A percentile compares a stretch with the other conserved stretches of the same genome.
Evolutionary conservation across 2,113 vertebrate species (phyloP).

Genomic region (Xerus inauris): DNA sequence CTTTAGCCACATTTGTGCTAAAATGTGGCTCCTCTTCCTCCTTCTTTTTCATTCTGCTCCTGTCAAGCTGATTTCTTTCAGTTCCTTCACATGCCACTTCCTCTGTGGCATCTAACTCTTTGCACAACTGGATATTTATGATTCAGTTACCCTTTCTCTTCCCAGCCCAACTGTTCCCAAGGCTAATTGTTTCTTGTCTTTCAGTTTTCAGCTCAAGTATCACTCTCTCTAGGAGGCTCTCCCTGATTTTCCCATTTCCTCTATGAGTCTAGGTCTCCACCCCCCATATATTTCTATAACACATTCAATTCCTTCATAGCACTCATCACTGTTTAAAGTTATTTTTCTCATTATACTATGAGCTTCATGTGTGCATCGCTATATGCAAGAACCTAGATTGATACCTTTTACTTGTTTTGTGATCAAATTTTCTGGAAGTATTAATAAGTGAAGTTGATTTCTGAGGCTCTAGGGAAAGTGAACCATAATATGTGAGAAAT

Average conservation of each 20-base stretch:
- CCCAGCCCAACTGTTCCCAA: neutral
- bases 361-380: neutral
- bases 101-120: neutral
- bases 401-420: neutral
- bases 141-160: neutral
- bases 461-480: neutral
- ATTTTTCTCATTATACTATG: neutral
- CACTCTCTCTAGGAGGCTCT: neutral
- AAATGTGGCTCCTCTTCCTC: too few relatives aligned
- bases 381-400: neutral
- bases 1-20: neutral
- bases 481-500: neutral
- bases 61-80: neutral
- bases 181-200: neutral
- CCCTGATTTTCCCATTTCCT: neutral
- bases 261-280: neutral
- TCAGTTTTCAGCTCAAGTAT: neutral
- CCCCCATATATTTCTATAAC: rapidly evolving
- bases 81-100: neutral
- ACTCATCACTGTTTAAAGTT: neutral
- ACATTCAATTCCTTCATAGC: neutral
- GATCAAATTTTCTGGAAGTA: neutral
- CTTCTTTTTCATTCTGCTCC: neutral
- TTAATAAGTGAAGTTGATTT: neutral
- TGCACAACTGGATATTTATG: neutral